These are phyloP conservation scores for Oscheius onirici DNA, from an alignment of 2,888 invertebrate genomes.

Conservation along the genomic window DNA sequence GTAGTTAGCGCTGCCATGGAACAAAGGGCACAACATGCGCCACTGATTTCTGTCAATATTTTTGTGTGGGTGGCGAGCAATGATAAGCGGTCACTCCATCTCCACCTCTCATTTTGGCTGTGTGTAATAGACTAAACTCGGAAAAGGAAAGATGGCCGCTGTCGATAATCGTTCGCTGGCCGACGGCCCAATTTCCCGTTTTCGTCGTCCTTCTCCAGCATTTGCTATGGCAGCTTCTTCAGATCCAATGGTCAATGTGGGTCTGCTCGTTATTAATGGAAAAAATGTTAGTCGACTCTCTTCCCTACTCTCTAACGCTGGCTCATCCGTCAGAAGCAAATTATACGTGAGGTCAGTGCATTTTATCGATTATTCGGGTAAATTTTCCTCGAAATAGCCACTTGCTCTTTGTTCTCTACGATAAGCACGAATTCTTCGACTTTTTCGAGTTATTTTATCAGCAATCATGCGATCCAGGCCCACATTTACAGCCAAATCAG, in stretches of 20 bases:
- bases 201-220: background rate
- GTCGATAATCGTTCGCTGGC: slow-evolving; percentile 26
- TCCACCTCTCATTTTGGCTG: too few relatives aligned
- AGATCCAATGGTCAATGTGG: slow-evolving; percentile 36
- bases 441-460: background rate
- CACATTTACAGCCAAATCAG: background rate
- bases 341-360: slow-evolving; percentile 52
- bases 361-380: background rate
- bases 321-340: slow-evolving; percentile 37
- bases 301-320: slow-evolving; percentile 39
- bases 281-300: slow-evolving; percentile 40
- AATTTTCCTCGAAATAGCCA: background rate
- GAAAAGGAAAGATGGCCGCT: slow-evolving; percentile 17
- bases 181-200: background rate
- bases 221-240: slow-evolving; percentile 18
- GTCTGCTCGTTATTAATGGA: slow-evolving; percentile 40
- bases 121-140: too few relatives aligned
- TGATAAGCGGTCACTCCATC: too few relatives aligned
- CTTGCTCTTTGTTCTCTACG: background rate
- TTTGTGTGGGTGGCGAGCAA: too few relatives aligned
- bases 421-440: background rate
- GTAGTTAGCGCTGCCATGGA: too few relatives aligned
- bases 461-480: background rate
- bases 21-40: too few relatives aligned
- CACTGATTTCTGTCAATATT: too few relatives aligned